Evolutionary conservation across 2,888 invertebrate genomes (phyloP), one percentile per base, ranked within the genome.

Genomic region (Bunonema sp.): DNA sequence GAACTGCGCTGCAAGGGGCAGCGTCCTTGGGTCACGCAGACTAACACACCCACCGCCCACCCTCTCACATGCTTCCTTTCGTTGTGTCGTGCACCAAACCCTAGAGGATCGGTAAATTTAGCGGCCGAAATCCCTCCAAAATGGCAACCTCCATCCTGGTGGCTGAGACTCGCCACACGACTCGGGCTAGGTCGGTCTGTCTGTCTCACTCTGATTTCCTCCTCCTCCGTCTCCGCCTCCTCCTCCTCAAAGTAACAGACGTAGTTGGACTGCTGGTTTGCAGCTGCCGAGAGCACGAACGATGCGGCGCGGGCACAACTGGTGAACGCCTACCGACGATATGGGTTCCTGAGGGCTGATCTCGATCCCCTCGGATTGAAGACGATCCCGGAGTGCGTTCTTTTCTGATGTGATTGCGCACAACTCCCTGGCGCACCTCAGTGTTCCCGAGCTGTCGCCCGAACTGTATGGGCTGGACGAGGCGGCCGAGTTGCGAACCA

Each of bases 271-370:
- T n/a, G n/a, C n/a, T n/a, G n/a, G n/a, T n/a, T n/a, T n/a, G n/a
- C n/a, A n/a, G n/a, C n/a, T n/a, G n/a, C n/a, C n/a, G n/a, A n/a
- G n/a, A n/a, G n/a, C n/a, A n/a, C n/a, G n/a, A n/a, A 57, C 35
- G 50, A 45, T 29, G 49, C 52, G n/a, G 57, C 56, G 35, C 42
- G 49, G 10, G 45, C 55, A 10, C 58, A 61, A 46, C 43, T 65
- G 12, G 54, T 61, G 39, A 61, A 65, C 36, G 63, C 63, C 2
- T 65, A 51, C 43, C 49, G 65, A 2, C 38, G 61, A 42, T 62
- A 57, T 37, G 67, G 66, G 15, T 62, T 59, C 44, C 48, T 59
- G 18, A 45, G 49, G 19, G 66, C 66, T 1, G 47, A 63, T 15
- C 44, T 66, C 26, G 63, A 66, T 45, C 66, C 67, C 4, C 46